Conservation (phyloP, 2,888 invertebrate species). For the Acleris emargana region DNA sequence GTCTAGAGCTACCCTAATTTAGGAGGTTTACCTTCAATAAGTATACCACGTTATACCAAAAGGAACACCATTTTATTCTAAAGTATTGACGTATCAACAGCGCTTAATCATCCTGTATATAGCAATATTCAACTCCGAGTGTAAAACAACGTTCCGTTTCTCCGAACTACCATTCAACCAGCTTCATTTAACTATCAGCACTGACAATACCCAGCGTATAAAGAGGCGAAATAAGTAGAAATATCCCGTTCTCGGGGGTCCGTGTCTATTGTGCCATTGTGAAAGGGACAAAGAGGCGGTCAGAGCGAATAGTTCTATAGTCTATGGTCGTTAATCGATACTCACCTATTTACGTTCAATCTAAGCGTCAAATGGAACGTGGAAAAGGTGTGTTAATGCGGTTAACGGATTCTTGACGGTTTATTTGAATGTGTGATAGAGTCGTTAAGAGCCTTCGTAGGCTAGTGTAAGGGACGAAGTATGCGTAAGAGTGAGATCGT, state of each 20-base stretch:
- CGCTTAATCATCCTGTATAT: no score
- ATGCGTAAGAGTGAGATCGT: no score
- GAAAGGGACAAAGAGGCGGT: slow-evolving; percentile 17
- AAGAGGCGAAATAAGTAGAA: slow-evolving; percentile 29
- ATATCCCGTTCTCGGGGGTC: slow-evolving; percentile 21
- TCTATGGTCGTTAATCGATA: slow-evolving; percentile 25
- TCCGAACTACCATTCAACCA: slow-evolving; percentile 9
- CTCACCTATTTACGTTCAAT: slow-evolving; percentile 14
- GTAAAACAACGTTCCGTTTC: slow-evolving; percentile 9
- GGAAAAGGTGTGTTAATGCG: slow-evolving; percentile 19
- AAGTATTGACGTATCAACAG: no score
- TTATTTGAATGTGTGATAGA: neutral
- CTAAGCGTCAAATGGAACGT: slow-evolving; percentile 13
- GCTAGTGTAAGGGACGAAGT: no score
- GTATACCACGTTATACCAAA: no score
- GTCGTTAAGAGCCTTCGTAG: no score
- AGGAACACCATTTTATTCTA: no score
- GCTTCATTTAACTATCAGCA: slow-evolving; percentile 32
- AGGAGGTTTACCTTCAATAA: no score
- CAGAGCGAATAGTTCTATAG: slow-evolving; percentile 12
- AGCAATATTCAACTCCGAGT: neutral
- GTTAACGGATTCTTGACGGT: slow-evolving; percentile 10
- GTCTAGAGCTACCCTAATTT: no score
- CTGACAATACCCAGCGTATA: slow-evolving; percentile 18
- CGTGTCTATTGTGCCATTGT: slow-evolving; percentile 30